These are phyloP conservation scores for Rhagoletis pomonella DNA, from an alignment of 1,140 invertebrate genomes.

Conservation along the genomic window DNA sequence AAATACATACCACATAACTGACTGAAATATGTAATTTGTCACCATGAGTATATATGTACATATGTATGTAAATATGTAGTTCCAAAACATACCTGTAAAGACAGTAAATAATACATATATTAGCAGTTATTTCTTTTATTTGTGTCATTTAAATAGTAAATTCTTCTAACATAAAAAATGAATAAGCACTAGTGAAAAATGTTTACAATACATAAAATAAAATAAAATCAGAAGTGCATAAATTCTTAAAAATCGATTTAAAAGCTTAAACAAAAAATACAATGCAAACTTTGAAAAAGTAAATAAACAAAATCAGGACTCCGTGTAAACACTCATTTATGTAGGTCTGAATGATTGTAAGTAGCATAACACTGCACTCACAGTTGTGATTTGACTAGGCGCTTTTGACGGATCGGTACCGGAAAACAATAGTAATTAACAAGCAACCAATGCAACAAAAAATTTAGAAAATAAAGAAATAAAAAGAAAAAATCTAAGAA, in stretches of 20 bases:
- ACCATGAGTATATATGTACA: too few relatives aligned
- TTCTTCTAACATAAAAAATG: neutral
- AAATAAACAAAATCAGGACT: neutral
- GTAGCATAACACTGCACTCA: too few relatives aligned
- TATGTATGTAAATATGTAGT: too few relatives aligned
- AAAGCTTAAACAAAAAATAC: neutral
- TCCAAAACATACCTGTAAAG: slow-evolving; percentile 24
- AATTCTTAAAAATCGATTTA: neutral
- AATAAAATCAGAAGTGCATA: too few relatives aligned
- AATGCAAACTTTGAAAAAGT: neutral
- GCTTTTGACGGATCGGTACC: neutral
- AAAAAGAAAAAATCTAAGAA: neutral
- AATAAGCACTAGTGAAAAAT: neutral
- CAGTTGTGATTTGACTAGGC: neutral
- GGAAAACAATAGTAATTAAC: neutral
- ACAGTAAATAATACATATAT: neutral
- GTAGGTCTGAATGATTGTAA: too few relatives aligned
- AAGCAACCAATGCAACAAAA: neutral
- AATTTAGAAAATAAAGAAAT: neutral
- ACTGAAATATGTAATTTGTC: too few relatives aligned
- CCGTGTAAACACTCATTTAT: neutral
- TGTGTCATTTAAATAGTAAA: neutral
- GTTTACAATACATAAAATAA: too few relatives aligned
- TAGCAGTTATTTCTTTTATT: neutral
- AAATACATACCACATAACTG: too few relatives aligned